Evolutionary conservation across 2,888 invertebrate species (phyloP), one percentile per base, ranked within the genome.

Genomic region (Megastigmus dorsalis): DNA sequence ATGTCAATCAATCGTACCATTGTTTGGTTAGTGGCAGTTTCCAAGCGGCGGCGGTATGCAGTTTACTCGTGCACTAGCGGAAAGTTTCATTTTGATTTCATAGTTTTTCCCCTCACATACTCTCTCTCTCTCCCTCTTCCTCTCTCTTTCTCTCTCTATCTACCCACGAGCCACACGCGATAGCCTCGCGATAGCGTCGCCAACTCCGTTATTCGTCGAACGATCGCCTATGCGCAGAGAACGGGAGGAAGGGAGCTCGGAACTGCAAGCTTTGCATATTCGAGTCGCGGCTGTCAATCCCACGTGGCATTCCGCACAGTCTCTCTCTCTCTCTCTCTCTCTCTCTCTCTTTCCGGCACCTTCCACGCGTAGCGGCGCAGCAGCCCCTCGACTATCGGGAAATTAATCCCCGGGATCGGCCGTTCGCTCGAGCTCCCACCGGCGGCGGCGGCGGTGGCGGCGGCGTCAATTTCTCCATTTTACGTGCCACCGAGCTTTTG

Each of bases 231-330:
- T n/a, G n/a, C n/a, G n/a, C n/a, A n/a, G n/a, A n/a, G n/a, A n/a
- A n/a, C n/a, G n/a, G n/a, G n/a, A n/a, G n/a, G n/a, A n/a, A n/a
- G n/a, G n/a, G n/a, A n/a, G n/a, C n/a, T n/a, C 48, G n/a, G 15
- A 52, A 55, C 13, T 28, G 20, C 67, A n/a, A 45, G 62, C 52
- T 70, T 62, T 54, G 69, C 69, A 70, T 70, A 62, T 69, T 60
- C 41, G 38, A 50, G 59, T 15, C 36, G 15, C 45, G n/a, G 28
- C 52, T 52, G 69, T 52, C 69, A 54, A 57, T 60, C 52, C n/a
- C 38, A 28, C 15, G 36, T 28, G 38, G 62, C 52, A 60, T 50
- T 62, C 30, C 69, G 18, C 9, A 7, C n/a, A 15, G 23, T 38
- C 20, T 9, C 36, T 20, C n/a, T 23, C 4, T 38, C 15, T 45